These are phyloP conservation scores for Pyralis farinalis DNA, from an alignment of 2,888 invertebrate genomes.

Conservation along the genomic window DNA sequence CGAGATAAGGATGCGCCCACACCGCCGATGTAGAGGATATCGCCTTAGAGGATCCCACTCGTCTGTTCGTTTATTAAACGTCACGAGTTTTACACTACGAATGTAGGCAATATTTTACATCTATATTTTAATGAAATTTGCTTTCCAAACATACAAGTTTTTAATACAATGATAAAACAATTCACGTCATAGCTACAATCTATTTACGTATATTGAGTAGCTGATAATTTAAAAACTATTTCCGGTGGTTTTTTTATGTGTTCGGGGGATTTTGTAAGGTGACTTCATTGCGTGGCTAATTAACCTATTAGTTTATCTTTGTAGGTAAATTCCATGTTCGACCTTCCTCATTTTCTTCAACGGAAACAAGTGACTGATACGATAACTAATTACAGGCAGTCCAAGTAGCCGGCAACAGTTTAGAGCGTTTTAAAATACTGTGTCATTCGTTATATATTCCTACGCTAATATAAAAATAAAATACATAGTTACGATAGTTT, in stretches of 20 bases:
- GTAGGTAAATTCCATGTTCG: constrained; percentile 18
- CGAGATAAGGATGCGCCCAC: constrained; percentile 66
- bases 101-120: background rate
- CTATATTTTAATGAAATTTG: background rate
- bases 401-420: too few species aligned
- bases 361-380: constrained; percentile 4
- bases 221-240: too few species aligned
- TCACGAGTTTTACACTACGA: background rate
- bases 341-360: background rate
- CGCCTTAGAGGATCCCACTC: constrained; percentile 24
- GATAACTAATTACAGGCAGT: constrained; percentile 3
- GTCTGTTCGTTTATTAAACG: constrained; percentile 2
- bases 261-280: constrained; percentile 22
- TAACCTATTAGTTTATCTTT: constrained; percentile 30
- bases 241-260: too few species aligned
- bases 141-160: constrained; percentile 1
- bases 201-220: too few species aligned
- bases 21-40: constrained; percentile 40
- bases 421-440: background rate
- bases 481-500: background rate
- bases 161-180: too few species aligned
- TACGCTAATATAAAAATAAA: too few species aligned
- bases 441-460: too few species aligned
- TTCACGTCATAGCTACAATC: too few species aligned
- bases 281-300: constrained; percentile 38